Conservation (phyloP, 2,888 invertebrate species). For the Stramonita haemastoma region DNA sequence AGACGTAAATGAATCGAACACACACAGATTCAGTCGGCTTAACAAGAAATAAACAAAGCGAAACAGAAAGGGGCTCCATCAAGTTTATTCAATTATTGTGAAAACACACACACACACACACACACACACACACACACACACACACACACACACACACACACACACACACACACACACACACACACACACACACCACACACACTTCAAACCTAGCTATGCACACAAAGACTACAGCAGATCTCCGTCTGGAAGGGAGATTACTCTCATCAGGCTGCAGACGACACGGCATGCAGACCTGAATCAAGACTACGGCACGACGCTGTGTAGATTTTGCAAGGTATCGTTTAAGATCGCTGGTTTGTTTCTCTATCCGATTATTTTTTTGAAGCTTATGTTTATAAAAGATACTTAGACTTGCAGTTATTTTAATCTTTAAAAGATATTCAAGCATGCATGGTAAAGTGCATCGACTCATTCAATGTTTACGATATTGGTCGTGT, state of each 20-base stretch:
- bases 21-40: no score
- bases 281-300: background rate
- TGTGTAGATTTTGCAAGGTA: background rate
- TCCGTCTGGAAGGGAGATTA: background rate
- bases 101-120: background rate
- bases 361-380: background rate
- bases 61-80: no score
- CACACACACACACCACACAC: conserved; percentile 26
- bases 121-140: background rate
- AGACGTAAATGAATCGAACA: no score
- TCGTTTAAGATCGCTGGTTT: background rate
- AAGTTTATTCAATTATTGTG: no score
- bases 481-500: no score
- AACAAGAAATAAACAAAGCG: no score
- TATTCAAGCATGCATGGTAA: background rate
- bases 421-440: background rate
- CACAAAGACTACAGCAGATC: no score
- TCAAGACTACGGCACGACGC: background rate
- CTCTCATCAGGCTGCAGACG: background rate
- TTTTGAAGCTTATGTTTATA: background rate
- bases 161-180: conserved; percentile 23
- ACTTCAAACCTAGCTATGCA: background rate
- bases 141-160: background rate
- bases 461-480: background rate
- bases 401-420: no score